Evolutionary conservation across 2,888 invertebrate species (phyloP), one percentile per base, ranked within the genome.

Genomic region (Metacarcinus magister): DNA sequence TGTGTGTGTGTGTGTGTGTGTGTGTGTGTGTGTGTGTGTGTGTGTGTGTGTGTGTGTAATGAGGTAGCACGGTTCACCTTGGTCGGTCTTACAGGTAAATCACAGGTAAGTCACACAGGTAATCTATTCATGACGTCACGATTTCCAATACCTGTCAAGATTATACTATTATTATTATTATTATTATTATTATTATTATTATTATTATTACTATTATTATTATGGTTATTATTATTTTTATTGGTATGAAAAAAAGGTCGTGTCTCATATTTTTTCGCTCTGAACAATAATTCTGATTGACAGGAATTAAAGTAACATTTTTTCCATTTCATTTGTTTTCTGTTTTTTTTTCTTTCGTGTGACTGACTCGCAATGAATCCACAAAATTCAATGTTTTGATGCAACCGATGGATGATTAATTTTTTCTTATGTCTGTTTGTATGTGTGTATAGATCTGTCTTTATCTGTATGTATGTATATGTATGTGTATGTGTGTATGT

Each of bases 1-100:
- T 67, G 67, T 67, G 60, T 67, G 60, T 67, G 60, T 67, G 60
- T 8, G 60, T 67, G 60, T 67, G 60, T 67, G 60, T 67, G 60
- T 67, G 60, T 67, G 60, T 67, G 60, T 67, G 60, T 67, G 60
- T 67, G 60, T 67, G 60, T 67, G 60, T 67, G 60, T 67, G 60
- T 67, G 60, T 67, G 60, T 67, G 82, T 82, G 82, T 82, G 82
- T 82, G 82, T 82, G 67, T 67, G 67, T 67, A 67, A 67, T 67
- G 67, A 67, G 67, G 67, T 23, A 67, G 19, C 67, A 67, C 67
- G 67, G 82, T 82, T 82, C 82, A 82, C 82, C 82, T 82, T 28
- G 13, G 32, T 82, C 82, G 82, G 28, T 32, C 82, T 32, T 32
- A 82, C 82, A 82, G 32, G 82, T 82, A 82, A 82, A 82, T 82